phyloP scores from a whole-genome alignment of 2,888 invertebrate genomes.

The Malacosoma neustria region DNA sequence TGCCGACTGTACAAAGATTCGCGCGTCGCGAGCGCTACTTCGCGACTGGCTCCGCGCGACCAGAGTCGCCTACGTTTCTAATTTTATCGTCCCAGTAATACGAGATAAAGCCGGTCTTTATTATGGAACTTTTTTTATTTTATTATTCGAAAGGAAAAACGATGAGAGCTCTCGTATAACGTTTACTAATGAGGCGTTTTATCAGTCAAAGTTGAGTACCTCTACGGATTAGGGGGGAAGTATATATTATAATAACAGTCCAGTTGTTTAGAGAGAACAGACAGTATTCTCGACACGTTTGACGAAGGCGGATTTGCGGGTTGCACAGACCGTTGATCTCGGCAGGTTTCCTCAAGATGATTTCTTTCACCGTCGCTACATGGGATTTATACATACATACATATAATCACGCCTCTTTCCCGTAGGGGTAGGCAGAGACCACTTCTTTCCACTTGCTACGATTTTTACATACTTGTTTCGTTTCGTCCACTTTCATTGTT shows the following conservation, averaged over 20 bases:
- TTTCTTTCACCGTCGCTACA: no score
- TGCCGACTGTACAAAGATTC: constrained; percentile 18
- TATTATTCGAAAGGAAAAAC: constrained; percentile 17
- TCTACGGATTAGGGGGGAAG: neutral
- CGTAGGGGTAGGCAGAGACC: no score
- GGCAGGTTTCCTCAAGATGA: no score
- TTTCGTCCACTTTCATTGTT: no score
- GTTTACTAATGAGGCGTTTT: constrained; percentile 7
- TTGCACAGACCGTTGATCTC: constrained; percentile 2
- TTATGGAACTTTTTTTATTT: constrained; percentile 54
- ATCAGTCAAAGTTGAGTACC: neutral
- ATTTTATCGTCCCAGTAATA: constrained; percentile 70
- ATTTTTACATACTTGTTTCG: no score
- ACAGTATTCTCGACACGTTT: no score
- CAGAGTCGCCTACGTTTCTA: constrained; percentile 48
- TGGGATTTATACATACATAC: no score
- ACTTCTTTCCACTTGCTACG: no score
- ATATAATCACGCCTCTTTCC: no score
- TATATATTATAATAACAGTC: neutral
- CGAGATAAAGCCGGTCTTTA: constrained; percentile 70
- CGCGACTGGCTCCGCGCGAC: constrained; percentile 29
- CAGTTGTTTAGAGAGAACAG: no score
- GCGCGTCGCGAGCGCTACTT: constrained; percentile 30
- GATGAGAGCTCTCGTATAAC: constrained; percentile 4
- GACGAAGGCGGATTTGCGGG: no score